Base-by-base conservation (phyloP, 2,888 invertebrate genomes). In the Acleris emargana region DNA sequence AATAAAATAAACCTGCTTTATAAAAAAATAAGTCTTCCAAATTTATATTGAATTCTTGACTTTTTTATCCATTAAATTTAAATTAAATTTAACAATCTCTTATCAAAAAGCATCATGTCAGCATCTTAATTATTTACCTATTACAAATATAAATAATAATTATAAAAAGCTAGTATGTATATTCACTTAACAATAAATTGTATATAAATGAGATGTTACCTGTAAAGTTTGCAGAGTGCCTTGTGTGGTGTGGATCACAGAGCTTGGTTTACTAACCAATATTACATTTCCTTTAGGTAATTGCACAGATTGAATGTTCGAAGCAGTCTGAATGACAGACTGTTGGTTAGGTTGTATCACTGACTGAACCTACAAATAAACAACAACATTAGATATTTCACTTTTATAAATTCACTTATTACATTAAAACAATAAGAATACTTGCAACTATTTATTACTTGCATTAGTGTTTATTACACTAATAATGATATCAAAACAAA, bases 331-430 rank as follows among this genome's bases (percentile, higher is more conserved):
- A 87, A 99, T 98, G 61, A 98, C 98, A 73, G 98, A 98, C 85
- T 98, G 98, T 86, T 98, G 98, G 88, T 97, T 98, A 71, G 97
- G 96, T 93, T 99, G 98, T 87, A 98, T 98, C 71, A 98, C 98
- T 77, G 98, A 97, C 90, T 98, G 98, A 72, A 97, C 97, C 96
- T 97, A 93, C 63, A 94, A 64, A 89, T 71, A 72, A 71, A 69
- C 47, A 69, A 58, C 45, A 62, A 68, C 32, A 45, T 50, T 55
- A 32, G 6, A 17, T 42, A 54, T 22, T 54, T 50, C 38, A 54
- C 32, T 28, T 47, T 25, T 25, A 22, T 25, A 5, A 25, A 6
- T 25, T 25, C 5, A 25, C 25, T 25, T 54, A 18, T 18, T 20
- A 2, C 25, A 17, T 9, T 38, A 25, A 13, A 43, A 13, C 22